Evolutionary conservation across 1,140 invertebrate genomes (phyloP).

Genomic region (Hylyphantes graminicola): DNA sequence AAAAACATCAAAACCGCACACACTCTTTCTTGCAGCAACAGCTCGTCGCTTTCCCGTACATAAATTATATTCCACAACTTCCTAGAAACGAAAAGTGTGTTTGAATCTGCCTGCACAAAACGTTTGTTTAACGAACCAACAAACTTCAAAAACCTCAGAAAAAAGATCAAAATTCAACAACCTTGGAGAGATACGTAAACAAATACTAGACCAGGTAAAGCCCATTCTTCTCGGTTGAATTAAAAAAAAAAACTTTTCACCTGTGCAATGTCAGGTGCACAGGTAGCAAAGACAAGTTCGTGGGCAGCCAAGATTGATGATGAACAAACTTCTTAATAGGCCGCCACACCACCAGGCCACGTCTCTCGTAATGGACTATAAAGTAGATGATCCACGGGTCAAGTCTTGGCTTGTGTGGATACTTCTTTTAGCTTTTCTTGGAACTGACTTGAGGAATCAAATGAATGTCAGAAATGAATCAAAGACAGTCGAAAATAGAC

Average conservation of each 20-base stretch:
- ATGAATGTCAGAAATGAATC: too few relatives aligned
- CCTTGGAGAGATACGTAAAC: not conserved
- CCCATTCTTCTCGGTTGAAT: not conserved
- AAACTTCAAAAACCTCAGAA: not conserved
- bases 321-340: slow-evolving; percentile 11
- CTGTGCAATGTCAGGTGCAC: not conserved
- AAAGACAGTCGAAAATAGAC: too few relatives aligned
- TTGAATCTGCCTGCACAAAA: too few relatives aligned
- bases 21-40: too few relatives aligned
- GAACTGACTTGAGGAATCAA: too few relatives aligned
- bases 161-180: not conserved
- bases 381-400: slow-evolving; percentile 36
- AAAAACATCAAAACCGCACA: too few relatives aligned
- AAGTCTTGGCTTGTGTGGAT: not conserved
- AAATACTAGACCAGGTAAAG: not conserved
- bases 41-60: too few relatives aligned
- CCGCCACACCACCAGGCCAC: slow-evolving; percentile 1
- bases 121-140: too few relatives aligned
- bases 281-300: slow-evolving; percentile 1
- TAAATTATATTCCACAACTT: too few relatives aligned
- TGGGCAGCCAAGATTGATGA: slow-evolving; percentile 30
- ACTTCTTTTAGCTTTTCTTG: too few relatives aligned
- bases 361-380: slow-evolving; percentile 23
- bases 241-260: not conserved
- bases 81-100: too few relatives aligned